Evolutionary conservation across 2,888 invertebrate species (phyloP).

Genomic region (Dasypolia templi): DNA sequence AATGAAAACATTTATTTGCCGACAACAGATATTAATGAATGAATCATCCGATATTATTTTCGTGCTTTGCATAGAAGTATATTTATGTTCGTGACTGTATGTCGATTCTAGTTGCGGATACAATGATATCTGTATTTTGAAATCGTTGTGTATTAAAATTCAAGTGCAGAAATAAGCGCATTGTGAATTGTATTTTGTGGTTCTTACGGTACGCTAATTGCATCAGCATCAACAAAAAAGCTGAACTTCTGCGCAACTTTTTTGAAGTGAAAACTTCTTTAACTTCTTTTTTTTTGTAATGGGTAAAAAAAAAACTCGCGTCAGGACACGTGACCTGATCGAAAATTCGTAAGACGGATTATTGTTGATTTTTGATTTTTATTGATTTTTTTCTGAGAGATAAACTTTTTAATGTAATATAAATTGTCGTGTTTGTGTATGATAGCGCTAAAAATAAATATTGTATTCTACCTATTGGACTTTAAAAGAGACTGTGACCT

Average conservation of each 20-base stretch:
- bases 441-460: no score
- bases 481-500: no score
- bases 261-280: no score
- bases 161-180: constrained; percentile 11
- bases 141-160: constrained; percentile 15
- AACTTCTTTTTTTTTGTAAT: no score
- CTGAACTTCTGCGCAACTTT: background rate
- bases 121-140: constrained; percentile 10
- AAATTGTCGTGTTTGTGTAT: no score
- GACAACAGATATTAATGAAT: background rate
- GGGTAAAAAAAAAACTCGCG: no score
- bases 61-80: background rate
- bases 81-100: background rate
- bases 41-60: background rate
- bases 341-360: no score
- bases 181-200: background rate
- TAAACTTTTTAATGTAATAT: no score
- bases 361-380: no score
- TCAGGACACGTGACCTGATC: no score
- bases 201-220: background rate
- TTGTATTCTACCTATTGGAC: no score
- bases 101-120: background rate
- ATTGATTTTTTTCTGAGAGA: no score
- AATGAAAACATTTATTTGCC: background rate
- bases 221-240: background rate